A percentile compares a stretch with the other conserved stretches of the same genome.
Evolutionary conservation across 2,888 invertebrate species (phyloP).

Genomic region (Pristionchus arcanus): DNA sequence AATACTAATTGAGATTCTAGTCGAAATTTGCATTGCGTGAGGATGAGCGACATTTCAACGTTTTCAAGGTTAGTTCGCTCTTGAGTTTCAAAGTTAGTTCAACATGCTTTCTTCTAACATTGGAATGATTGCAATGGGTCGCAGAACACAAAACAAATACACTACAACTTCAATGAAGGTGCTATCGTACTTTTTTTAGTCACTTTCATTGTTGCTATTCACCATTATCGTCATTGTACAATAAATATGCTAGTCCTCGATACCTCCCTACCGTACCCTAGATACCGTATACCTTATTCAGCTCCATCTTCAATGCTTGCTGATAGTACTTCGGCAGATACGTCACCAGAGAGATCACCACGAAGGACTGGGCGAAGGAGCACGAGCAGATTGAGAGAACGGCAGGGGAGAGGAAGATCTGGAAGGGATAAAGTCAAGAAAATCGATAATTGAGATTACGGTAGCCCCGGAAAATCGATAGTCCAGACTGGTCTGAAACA

Average conservation of each 20-base stretch:
- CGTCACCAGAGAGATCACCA: conserved; percentile 72
- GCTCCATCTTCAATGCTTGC: conserved; percentile 69
- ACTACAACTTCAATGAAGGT: too few species aligned
- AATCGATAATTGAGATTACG: background rate
- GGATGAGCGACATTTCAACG: background rate
- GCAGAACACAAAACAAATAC: too few species aligned
- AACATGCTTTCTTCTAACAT: too few species aligned
- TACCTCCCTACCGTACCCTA: background rate
- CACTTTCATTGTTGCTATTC: too few species aligned
- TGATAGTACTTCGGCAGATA: conserved; percentile 75
- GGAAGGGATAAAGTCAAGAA: background rate
- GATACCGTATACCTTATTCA: conserved; percentile 63
- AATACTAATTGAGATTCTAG: background rate
- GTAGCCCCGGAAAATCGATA: too few species aligned
- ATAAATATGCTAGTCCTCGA: too few species aligned
- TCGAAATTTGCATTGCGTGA: background rate
- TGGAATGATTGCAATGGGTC: too few species aligned
- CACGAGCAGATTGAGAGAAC: conserved; percentile 73
- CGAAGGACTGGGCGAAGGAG: conserved; percentile 76
- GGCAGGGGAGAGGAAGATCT: conserved; percentile 72
- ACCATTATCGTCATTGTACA: too few species aligned
- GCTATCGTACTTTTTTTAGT: too few species aligned
- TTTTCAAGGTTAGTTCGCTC: too few species aligned
- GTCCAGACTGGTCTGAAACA: too few species aligned
- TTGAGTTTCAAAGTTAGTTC: too few species aligned